These are phyloP conservation scores for Papilio protenor DNA, from an alignment of 2,888 invertebrate genomes.

Conservation along the genomic window DNA sequence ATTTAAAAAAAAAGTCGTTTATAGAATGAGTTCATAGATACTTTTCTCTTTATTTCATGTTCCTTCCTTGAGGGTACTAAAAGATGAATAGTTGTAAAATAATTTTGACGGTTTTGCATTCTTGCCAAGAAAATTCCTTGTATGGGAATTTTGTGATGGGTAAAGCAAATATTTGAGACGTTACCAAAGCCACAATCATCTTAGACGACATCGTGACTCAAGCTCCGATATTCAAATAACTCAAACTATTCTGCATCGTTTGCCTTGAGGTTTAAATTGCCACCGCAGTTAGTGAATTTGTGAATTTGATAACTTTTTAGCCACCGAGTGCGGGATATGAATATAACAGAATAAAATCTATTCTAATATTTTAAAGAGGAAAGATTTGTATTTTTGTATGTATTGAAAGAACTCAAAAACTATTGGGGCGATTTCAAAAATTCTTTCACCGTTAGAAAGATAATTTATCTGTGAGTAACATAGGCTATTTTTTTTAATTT, in stretches of 20 bases:
- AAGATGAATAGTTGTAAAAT: not conserved
- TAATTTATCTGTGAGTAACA: no score
- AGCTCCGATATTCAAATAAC: conserved; percentile 42
- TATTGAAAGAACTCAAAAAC: no score
- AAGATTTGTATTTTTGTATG: no score
- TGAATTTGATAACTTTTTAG: conserved; percentile 35
- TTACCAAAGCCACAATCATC: conserved; percentile 41
- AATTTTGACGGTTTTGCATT: conserved; percentile 5
- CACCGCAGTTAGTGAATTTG: conserved; percentile 22
- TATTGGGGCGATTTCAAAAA: no score
- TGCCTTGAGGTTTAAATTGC: conserved; percentile 42
- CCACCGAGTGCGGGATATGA: not conserved
- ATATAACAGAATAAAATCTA: not conserved
- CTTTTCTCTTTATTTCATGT: not conserved
- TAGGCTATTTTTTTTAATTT: no score
- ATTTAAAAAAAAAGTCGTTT: not conserved
- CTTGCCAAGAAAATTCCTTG: conserved; percentile 19
- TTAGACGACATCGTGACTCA: conserved; percentile 35
- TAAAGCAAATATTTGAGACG: conserved; percentile 33
- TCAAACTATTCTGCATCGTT: conserved; percentile 42
- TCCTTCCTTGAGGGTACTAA: not conserved
- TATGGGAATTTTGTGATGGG: conserved; percentile 31
- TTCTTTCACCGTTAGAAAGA: no score
- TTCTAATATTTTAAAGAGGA: no score
- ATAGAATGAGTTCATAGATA: not conserved